phyloP scores from a whole-genome alignment of 2,888 invertebrate species.

The Diachrysia chrysitis region DNA sequence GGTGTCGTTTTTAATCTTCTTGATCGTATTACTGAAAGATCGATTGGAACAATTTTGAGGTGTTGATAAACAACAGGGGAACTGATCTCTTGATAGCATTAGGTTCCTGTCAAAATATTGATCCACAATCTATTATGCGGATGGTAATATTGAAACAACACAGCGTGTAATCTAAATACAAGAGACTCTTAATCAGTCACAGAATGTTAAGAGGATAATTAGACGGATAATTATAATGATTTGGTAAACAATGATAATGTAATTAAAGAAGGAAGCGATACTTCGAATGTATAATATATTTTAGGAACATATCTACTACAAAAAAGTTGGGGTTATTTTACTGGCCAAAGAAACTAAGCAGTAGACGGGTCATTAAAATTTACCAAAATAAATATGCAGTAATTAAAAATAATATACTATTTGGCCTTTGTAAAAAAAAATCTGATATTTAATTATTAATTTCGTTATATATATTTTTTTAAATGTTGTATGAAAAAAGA shows the following conservation, averaged over 20 bases:
- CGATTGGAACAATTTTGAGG: background rate
- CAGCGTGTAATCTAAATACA: slow-evolving; percentile 25
- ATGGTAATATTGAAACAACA: slow-evolving; percentile 35
- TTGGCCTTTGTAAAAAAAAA: too few relatives aligned
- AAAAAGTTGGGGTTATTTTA: too few relatives aligned
- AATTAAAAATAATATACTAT: too few relatives aligned
- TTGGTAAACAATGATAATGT: background rate
- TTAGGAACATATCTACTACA: too few relatives aligned
- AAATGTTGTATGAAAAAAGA: too few relatives aligned
- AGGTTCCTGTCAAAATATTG: slow-evolving; percentile 30
- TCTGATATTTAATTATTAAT: too few relatives aligned
- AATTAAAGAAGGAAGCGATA: background rate
- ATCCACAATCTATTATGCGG: slow-evolving; percentile 27
- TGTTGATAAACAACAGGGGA: background rate
- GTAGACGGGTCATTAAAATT: too few relatives aligned
- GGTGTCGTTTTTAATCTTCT: background rate
- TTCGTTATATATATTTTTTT: too few relatives aligned
- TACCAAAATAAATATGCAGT: too few relatives aligned
- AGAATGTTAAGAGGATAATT: background rate
- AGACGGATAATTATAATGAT: background rate
- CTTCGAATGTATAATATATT: background rate
- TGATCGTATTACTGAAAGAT: background rate
- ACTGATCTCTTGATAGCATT: background rate
- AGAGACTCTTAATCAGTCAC: slow-evolving; percentile 11
- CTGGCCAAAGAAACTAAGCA: too few relatives aligned